Conservation (phyloP, 2,113 vertebrate species). For the Engraulis encrasicolus region DNA sequence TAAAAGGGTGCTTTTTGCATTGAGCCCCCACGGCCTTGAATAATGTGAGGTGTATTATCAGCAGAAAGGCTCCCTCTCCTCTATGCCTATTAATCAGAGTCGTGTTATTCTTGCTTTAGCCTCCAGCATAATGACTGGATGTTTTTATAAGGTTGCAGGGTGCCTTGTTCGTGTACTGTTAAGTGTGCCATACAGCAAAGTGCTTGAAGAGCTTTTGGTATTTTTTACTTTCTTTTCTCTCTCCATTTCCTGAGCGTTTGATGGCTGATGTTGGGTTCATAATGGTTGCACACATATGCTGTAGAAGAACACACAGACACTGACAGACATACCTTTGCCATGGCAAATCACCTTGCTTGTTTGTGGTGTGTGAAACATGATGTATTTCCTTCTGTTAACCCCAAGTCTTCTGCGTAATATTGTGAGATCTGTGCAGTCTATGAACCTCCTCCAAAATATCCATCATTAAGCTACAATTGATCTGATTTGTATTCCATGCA, state of each 20-base stretch:
- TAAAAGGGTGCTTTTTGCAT: slow-evolving; percentile 44
- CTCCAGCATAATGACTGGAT: slow-evolving; percentile 40
- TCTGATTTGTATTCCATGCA: slow-evolving; percentile 15
- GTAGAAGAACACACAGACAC: not conserved
- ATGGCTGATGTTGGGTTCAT: slow-evolving; percentile 14
- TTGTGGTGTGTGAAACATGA: not conserved
- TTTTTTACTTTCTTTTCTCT: not conserved
- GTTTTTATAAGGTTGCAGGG: slow-evolving; percentile 39
- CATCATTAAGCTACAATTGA: slow-evolving; percentile 11
- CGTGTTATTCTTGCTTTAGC: slow-evolving; percentile 51
- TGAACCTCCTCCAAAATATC: not conserved
- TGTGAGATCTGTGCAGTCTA: not conserved
- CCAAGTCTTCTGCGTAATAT: not conserved
- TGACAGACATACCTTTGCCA: not conserved
- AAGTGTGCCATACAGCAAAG: slow-evolving; percentile 7
- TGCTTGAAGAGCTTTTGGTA: not conserved
- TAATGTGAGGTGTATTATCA: slow-evolving; percentile 38
- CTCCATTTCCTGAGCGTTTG: not conserved
- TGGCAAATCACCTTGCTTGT: slow-evolving; percentile 33
- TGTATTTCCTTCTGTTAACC: not conserved
- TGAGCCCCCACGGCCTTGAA: slow-evolving; percentile 20
- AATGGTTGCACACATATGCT: not conserved
- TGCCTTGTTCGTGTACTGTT: slow-evolving; percentile 21
- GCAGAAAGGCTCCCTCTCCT: slow-evolving; percentile 43
- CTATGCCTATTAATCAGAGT: slow-evolving; percentile 51